Base-by-base conservation (phyloP, 2,888 invertebrate genomes). In the Cryptus viduatorius region DNA sequence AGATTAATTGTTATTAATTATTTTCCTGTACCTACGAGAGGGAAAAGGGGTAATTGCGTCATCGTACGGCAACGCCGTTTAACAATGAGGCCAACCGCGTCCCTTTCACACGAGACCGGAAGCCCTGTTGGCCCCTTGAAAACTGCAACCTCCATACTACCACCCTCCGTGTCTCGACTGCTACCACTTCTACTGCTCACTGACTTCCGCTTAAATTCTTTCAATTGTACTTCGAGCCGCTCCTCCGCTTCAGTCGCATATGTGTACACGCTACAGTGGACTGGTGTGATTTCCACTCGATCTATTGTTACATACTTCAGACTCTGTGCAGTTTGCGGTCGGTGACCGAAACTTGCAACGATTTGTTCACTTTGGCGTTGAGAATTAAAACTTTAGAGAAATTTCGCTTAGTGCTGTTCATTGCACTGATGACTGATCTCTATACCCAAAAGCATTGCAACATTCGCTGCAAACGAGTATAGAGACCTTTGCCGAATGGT, bases 1-100 rank as follows among this genome's bases (percentile, higher is more conserved):
- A 93, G 93, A 94, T 93, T 94, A 94, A 94, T 94, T 93, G 93
- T 92, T 93, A 94, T 94, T 93, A 93, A 94, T 93, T 93, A 93
- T 93, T 92, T 93, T 92, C 90, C 90, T 90, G 90, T 90, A 87
- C 87, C 29, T 31, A 31, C 86, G 72, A 37, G 19, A 16, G 71
- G 71, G 65, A 48, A 56, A 73, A 56, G 65, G 73, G 87, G 91
- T 92, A 92, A 92, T 93, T 92, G 91, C 91, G 91, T 91, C 92
- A 92, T 92, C 92, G 91, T 89, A 87, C 82, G 86, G 78, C 84
- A 83, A 86, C 87, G 89, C 86, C 90, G 89, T 91, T 92, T 89
- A 91, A 91, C 93, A 91, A 92, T 92, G 92, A 91, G 90, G 90
- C 89, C 90, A 86, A 91, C 90, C 86, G 88, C 87, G 89, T 90